A percentile compares a stretch with the other conserved stretches of the same genome.
Evolutionary conservation across 92 coral and sea anemone genomes (phyloP).

Genomic region (Scolanthus callimorphus): DNA sequence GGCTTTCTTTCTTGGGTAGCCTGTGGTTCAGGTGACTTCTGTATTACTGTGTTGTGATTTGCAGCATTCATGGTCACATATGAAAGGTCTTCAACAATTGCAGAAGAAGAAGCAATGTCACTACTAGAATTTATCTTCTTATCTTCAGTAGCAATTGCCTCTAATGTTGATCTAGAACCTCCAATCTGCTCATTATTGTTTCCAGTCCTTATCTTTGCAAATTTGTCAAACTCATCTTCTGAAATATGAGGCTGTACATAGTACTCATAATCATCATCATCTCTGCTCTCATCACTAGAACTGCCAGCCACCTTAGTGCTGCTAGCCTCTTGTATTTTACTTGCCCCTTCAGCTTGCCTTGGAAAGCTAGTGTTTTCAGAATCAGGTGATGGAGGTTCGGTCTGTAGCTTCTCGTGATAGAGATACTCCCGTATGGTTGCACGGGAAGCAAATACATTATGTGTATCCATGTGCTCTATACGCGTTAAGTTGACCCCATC

Average conservation of each 20-base stretch:
- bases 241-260: slow-evolving; percentile 22
- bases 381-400: slow-evolving; percentile 48
- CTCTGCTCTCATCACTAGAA: slow-evolving; percentile 1
- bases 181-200: neutral
- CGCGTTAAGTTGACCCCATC: slow-evolving; percentile 73
- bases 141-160: neutral
- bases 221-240: neutral
- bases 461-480: slow-evolving; percentile 71
- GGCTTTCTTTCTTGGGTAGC: neutral
- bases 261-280: slow-evolving; percentile 11
- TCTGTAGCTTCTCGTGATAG: slow-evolving; percentile 31
- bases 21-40: too few species aligned
- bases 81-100: neutral
- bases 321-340: neutral
- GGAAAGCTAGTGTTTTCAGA: slow-evolving; percentile 1
- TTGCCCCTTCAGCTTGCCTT: neutral
- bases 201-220: neutral
- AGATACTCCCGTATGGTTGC: slow-evolving; percentile 72
- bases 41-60: too few species aligned
- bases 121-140: neutral
- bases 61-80: too few species aligned
- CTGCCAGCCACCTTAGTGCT: neutral
- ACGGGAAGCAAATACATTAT: slow-evolving; percentile 81
- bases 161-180: neutral
- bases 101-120: neutral